Conservation (phyloP, 2,797 vertebrate genomes). For the Syngnathus acus region DNA sequence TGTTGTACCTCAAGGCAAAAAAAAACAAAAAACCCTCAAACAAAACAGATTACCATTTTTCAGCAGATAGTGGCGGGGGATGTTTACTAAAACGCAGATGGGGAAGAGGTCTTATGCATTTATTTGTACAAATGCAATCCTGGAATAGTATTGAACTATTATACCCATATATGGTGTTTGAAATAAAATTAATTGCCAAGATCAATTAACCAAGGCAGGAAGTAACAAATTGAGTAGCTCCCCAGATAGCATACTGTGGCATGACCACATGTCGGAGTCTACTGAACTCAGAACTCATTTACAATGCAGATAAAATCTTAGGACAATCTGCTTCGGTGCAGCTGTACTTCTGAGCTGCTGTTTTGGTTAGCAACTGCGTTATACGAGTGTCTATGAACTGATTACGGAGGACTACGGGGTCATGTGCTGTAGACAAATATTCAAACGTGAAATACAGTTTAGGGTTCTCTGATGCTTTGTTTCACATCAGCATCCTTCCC, state of each 20-base stretch:
- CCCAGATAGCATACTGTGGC: neutral
- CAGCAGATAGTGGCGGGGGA: neutral
- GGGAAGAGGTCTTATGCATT: neutral
- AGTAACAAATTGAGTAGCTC: neutral
- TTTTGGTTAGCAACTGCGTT: neutral
- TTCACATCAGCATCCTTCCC: neutral
- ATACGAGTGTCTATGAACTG: neutral
- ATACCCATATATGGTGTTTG: neutral
- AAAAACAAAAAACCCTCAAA: slow-evolving; percentile 8
- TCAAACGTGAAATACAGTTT: neutral
- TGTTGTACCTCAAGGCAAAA: slow-evolving; percentile 28
- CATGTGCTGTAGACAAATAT: neutral
- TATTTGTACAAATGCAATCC: neutral
- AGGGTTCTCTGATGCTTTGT: neutral
- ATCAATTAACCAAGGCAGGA: neutral
- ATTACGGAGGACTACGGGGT: slow-evolving; percentile 19
- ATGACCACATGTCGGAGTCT: neutral
- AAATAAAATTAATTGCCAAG: neutral
- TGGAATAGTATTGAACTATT: neutral
- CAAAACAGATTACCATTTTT: neutral
- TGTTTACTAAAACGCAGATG: neutral
- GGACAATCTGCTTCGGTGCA: too few relatives aligned
- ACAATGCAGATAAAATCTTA: neutral
- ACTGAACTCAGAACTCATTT: neutral
- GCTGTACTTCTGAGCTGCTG: neutral